phyloP scores from a whole-genome alignment of 2,113 vertebrate genomes.

The Rafetus swinhoei region DNA sequence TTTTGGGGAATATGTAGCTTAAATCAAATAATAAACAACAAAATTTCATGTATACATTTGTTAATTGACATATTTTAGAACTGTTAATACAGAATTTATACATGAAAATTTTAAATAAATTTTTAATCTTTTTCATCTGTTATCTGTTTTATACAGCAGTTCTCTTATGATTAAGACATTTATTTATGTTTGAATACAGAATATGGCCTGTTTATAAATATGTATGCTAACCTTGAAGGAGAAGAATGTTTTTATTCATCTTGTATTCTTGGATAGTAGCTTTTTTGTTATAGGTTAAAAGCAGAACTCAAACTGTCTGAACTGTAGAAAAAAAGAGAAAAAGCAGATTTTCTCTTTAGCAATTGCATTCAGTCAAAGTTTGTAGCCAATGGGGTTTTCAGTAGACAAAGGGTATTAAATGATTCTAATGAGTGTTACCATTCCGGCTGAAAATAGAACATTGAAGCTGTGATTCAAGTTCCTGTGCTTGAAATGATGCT shows the following conservation, averaged over 20 bases:
- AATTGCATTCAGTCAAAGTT: neutral
- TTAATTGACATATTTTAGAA: neutral
- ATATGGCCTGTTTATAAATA: constrained; percentile 49
- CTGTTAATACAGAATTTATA: constrained; percentile 25
- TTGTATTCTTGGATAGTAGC: constrained; percentile 26
- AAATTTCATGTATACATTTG: neutral
- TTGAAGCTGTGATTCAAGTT: neutral
- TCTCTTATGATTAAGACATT: constrained; percentile 10
- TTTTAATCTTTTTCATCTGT: constrained; percentile 38
- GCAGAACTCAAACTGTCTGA: neutral
- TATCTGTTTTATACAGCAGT: constrained; percentile 40
- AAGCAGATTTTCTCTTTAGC: neutral
- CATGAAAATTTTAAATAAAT: constrained; percentile 13
- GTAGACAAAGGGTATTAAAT: neutral
- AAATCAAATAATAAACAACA: neutral
- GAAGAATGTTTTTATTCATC: constrained; percentile 28
- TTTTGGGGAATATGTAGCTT: neutral
- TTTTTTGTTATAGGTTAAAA: constrained; percentile 16
- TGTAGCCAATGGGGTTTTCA: neutral
- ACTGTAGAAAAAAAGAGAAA: neutral
- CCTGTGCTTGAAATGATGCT: constrained; percentile 3
- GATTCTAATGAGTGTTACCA: neutral
- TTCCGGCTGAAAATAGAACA: neutral
- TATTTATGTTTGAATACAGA: constrained; percentile 39
- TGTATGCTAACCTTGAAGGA: constrained; percentile 33